Conservation (phyloP, 1,140 invertebrate genomes). For the Panonychus citri region DNA sequence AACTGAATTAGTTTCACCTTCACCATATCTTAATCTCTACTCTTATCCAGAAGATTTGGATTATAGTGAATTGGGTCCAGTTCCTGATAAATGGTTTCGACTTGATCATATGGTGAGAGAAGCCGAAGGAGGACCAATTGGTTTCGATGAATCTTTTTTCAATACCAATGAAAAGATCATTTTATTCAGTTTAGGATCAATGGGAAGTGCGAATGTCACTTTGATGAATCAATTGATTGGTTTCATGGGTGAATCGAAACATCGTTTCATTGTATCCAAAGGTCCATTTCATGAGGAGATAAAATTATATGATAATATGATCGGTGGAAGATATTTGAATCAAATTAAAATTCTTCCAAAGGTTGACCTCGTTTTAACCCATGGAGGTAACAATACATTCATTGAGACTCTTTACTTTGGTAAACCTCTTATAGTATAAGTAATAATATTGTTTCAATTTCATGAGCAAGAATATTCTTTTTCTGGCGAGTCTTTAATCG, state of each 20-base stretch:
- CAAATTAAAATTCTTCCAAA: conserved; percentile 2
- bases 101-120: neutral
- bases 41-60: conserved; percentile 10
- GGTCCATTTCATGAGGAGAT: neutral
- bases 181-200: conserved; percentile 9
- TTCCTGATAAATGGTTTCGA: neutral
- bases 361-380: conserved; percentile 7
- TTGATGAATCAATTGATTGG: neutral
- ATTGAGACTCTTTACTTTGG: conserved; percentile 5
- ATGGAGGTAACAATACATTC: conserved; percentile 5
- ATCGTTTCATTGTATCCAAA: neutral
- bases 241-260: neutral
- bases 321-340: conserved; percentile 2
- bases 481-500: no score
- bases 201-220: conserved; percentile 13
- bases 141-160: neutral
- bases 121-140: neutral
- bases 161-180: conserved; percentile 5
- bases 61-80: conserved; percentile 3
- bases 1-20: neutral
- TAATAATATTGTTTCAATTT: conserved; percentile 7
- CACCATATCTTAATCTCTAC: conserved; percentile 10
- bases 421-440: conserved; percentile 7
- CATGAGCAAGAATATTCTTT: neutral
- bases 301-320: conserved; percentile 4